These are phyloP conservation scores for Ernsta delagoae DNA, from an alignment of 2,888 invertebrate genomes.

Conservation along the genomic window DNA sequence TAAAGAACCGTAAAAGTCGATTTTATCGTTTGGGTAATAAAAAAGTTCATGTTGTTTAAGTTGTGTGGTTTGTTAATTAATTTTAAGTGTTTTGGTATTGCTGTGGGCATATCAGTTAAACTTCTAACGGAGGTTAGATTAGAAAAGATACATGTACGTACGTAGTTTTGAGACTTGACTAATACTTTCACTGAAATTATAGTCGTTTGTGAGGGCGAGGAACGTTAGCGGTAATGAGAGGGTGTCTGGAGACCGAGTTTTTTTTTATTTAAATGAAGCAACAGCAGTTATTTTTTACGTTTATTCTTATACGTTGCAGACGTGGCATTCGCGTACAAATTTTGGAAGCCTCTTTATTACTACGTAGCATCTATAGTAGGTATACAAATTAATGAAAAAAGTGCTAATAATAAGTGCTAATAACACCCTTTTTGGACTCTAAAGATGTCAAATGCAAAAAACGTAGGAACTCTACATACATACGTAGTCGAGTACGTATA, in stretches of 20 bases:
- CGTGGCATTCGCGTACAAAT: neutral
- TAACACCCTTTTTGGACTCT: no score
- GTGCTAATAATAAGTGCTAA: no score
- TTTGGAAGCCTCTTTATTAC: neutral
- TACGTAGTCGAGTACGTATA: no score
- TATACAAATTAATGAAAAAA: no score
- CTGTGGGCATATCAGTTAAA: neutral
- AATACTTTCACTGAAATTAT: conserved; percentile 8
- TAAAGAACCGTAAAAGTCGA: conserved; percentile 25
- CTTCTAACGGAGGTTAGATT: neutral
- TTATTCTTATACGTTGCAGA: conserved; percentile 7
- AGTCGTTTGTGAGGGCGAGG: conserved; percentile 11
- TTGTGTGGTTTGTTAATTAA: conserved; percentile 6
- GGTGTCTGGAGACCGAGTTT: conserved; percentile 6
- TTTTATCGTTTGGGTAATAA: conserved; percentile 25
- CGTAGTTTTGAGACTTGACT: neutral
- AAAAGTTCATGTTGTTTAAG: conserved; percentile 19
- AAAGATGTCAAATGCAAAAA: no score
- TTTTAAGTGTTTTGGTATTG: conserved; percentile 18
- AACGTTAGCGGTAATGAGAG: conserved; percentile 16
- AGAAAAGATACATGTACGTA: no score
- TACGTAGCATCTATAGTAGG: neutral
- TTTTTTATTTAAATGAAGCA: conserved; percentile 11
- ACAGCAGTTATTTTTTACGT: conserved; percentile 19
- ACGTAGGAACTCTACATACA: no score